Conservation (phyloP, 2,888 invertebrate genomes). For the Ecliptopera silaceata region DNA sequence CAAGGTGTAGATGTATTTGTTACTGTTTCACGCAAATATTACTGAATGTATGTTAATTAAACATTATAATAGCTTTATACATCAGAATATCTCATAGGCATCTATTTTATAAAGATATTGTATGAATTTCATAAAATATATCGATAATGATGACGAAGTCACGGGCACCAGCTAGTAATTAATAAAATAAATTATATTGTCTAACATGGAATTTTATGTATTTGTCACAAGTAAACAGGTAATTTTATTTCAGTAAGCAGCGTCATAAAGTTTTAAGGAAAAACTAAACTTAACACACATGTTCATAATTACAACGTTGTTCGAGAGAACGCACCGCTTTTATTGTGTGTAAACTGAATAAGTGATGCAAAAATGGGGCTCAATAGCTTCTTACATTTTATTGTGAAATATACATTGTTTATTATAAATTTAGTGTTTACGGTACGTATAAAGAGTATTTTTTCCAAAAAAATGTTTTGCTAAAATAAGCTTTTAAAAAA, state of each 20-base stretch:
- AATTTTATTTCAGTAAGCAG: neutral
- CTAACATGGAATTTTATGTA: neutral
- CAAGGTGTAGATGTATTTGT: no score
- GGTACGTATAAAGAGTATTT: neutral
- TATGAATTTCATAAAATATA: no score
- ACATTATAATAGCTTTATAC: no score
- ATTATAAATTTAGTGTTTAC: constrained; percentile 1
- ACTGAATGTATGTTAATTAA: no score
- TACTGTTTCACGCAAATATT: no score
- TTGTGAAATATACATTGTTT: constrained; percentile 1
- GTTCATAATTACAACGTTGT: neutral
- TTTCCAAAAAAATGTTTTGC: neutral
- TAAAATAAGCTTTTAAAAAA: no score
- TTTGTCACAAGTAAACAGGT: neutral
- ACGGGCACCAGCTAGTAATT: no score
- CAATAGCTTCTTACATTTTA: neutral
- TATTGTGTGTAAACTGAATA: neutral
- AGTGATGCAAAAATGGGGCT: constrained; percentile 1
- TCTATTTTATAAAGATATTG: no score
- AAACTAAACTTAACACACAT: neutral
- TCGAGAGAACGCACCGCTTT: neutral
- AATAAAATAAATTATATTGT: no score
- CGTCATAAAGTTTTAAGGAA: neutral
- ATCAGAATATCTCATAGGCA: no score
- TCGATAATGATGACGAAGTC: no score